Percentiles rank a stretch among this genome's conserved stretches.
Evolutionary conservation across 2,113 vertebrate species (phyloP).

Genomic region (Entelurus aequoreus): DNA sequence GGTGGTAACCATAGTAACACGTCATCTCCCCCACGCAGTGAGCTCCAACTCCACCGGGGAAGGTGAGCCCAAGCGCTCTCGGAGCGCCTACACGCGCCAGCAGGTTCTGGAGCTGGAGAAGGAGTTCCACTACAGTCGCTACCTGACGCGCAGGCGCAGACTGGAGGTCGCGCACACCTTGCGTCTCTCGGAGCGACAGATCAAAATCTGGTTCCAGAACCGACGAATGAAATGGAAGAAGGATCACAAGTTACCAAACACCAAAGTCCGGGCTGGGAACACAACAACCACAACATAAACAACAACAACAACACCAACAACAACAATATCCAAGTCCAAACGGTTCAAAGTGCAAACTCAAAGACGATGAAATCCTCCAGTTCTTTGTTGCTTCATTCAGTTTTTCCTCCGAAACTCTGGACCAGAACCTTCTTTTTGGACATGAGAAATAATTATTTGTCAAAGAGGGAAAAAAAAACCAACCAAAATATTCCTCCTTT

Average conservation of each 20-base stretch:
- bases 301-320: too few species aligned
- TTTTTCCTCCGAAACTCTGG: too few species aligned
- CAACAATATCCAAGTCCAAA: too few species aligned
- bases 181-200: constrained; percentile 90
- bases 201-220: constrained; percentile 99
- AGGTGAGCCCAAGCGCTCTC: constrained; percentile 89
- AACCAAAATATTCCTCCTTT: too few species aligned
- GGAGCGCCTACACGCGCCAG: constrained; percentile 96
- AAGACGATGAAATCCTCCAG: too few species aligned
- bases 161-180: constrained; percentile 94
- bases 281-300: constrained; percentile 37
- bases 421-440: too few species aligned
- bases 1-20: not conserved
- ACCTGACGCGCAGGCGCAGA: constrained; percentile 90
- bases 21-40: constrained; percentile 71
- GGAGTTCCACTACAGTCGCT: constrained; percentile 97
- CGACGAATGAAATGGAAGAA: constrained; percentile 99
- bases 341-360: too few species aligned
- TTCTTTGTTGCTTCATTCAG: too few species aligned
- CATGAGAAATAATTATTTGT: too few species aligned
- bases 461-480: too few species aligned
- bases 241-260: constrained; percentile 96
- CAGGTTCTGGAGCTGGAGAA: constrained; percentile 97
- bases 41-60: constrained; percentile 86
- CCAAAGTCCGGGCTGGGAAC: constrained; percentile 85